Base-by-base conservation (phyloP, 2,888 invertebrate species). In the Eupithecia pulchellata region DNA sequence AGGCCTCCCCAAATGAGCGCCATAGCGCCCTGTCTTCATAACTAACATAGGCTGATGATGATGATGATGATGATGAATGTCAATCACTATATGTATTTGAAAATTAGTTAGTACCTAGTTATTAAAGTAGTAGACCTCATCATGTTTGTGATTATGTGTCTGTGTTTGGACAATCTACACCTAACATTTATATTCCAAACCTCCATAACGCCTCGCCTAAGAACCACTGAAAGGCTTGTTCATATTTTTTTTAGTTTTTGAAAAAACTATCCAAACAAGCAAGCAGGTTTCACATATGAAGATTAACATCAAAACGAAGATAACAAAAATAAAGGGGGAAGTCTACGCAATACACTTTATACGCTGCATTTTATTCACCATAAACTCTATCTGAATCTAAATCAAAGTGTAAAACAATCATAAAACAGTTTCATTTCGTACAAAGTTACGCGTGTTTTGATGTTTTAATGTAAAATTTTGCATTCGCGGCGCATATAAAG, bases 381-480 rank as follows among this genome's bases (percentile, higher is more conserved):
- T 83, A 82, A 82, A 83, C 75, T 78, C 77, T 75, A 84, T 85
- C 84, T 79, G 76, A 81, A 80, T 78, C 81, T 74, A 83, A 83
- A 82, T 85, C 77, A 75, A 81, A 82, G 78, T 80, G 81, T 86
- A 86, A 84, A 86, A 81, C 36, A 75, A 64, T 69, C 78, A 77
- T 85, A 81, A 84, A 85, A 75, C 78, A 74, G 73, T 81, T 79
- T 74, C 71, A 76, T 73, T 75, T 74, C 68, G 74, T 74, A 79
- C 79, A 74, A 77, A 78, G 77, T 78, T 77, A 77, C 73, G 72
- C 75, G 71, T 71, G 75, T 76, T 76, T 73, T 76, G 71, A 76
- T 74, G 74, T 71, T 75, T 69, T 73, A 76, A 64, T 72, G 65
- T 68, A 39, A 70, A 69, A 66, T 71, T 76, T 76, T 74, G 72